Evolutionary conservation across 2,888 invertebrate species (phyloP), one percentile per base, ranked within the genome.

Genomic region (Incurvaria masculella): DNA sequence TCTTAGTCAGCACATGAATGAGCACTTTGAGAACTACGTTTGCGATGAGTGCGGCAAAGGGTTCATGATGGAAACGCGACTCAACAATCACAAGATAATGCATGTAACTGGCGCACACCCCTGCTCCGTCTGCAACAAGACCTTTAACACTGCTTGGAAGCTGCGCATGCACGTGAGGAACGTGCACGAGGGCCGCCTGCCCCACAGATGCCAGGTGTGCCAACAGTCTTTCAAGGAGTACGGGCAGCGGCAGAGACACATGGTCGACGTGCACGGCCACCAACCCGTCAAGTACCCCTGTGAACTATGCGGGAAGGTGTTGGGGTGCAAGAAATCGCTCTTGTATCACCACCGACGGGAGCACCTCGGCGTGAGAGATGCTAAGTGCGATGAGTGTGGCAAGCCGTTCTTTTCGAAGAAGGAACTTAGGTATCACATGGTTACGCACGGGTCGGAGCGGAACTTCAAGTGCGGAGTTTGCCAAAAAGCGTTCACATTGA

Each of bases 281-380:
- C 3, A 33, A 11, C 8, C 14, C 11, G 50, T 74, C 2, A 70
- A 68, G 1, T 76, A 71, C 18, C 66, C 73, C 0, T 76, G 76
- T 41, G 69, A 72, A 17, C 46, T 64, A 16, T 76, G 76, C 33
- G 74, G 73, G 10, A 68, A 72, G 49, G 69, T 72, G 0, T 76
- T 75, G 26, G 72, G 73, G 17, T 59, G 72, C 1, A 51, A 74
- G 16, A 76, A 76, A 48, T 73, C 17, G 0, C 19, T 75, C 1
- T 64, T 72, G 63, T 74, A 73, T 18, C 76, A 76, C 27, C 67
- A 67, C 8, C 53, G 75, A 0, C 44, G 73, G 17, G 68, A 68
- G 1, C 75, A 76, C 55, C 55, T 72, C 41, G 73, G 73, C 44
- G 69, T 74, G 0, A 8, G 33, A 3, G 33, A 33, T 11, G 33